A percentile compares a stretch with the other conserved stretches of the same genome.
Conservation (phyloP, 2,888 invertebrate genomes). For the Aphidius colemani region DNA sequence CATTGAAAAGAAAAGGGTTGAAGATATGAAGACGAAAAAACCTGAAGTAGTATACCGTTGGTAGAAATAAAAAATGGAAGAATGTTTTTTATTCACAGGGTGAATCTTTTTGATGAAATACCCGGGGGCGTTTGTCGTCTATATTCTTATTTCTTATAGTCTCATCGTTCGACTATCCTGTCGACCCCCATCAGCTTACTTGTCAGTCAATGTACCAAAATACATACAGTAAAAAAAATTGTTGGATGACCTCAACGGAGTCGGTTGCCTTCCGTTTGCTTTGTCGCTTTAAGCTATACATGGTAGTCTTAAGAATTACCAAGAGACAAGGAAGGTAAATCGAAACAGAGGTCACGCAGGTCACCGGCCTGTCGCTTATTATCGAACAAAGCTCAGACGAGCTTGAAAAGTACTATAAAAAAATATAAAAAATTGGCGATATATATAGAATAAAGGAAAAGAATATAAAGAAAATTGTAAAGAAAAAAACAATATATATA, state of each 20-base stretch:
- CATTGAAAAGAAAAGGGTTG: too few species aligned
- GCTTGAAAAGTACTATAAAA: constrained; percentile 1
- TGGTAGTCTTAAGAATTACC: too few species aligned
- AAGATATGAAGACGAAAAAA: too few species aligned
- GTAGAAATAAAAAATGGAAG: too few species aligned
- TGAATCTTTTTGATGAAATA: constrained; percentile 9
- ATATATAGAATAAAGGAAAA: constrained; percentile 1
- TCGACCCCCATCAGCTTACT: too few species aligned
- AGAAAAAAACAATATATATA: constrained; percentile 8
- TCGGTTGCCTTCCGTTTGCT: constrained; percentile 1
- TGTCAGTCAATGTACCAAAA: too few species aligned
- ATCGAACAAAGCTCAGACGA: constrained; percentile 32
- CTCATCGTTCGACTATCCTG: not conserved
- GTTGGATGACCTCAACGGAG: constrained; percentile 2
- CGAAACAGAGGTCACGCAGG: constrained; percentile 17
- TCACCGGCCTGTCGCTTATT: constrained; percentile 30
- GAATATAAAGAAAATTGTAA: constrained; percentile 2
- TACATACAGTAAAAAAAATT: not conserved
- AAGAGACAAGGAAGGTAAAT: not conserved
- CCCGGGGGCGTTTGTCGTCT: constrained; percentile 10
- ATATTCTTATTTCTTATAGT: constrained; percentile 8
- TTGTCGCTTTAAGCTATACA: constrained; percentile 6
- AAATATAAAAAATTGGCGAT: constrained; percentile 1
- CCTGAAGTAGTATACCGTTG: too few species aligned
- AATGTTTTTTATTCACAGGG: too few species aligned